A percentile compares a stretch with the other conserved stretches of the same genome.
These are phyloP conservation scores for Drosophila parabipectinata DNA, from an alignment of 1,140 invertebrate genomes.

Conservation along the genomic window DNA sequence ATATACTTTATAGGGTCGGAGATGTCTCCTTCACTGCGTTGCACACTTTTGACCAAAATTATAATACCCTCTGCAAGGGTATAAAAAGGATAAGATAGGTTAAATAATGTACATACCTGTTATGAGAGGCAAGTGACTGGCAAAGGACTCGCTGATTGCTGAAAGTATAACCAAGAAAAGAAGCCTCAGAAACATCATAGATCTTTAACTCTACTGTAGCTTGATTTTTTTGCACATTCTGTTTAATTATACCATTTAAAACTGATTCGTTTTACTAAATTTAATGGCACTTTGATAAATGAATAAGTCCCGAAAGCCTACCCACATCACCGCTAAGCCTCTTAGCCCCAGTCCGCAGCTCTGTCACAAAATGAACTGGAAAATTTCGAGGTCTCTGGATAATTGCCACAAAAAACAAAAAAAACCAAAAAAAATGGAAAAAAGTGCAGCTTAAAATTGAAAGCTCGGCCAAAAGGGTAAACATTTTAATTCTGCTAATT, in stretches of 20 bases:
- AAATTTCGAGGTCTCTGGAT: slow-evolving; percentile 16
- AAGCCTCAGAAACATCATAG: no score
- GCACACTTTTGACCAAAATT: no score
- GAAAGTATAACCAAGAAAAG: background rate
- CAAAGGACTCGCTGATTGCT: background rate
- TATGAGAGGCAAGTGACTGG: background rate
- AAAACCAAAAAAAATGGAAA: background rate
- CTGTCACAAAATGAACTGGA: slow-evolving; percentile 40
- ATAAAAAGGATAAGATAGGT: no score
- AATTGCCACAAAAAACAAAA: slow-evolving; percentile 29
- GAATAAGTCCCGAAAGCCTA: slow-evolving; percentile 21
- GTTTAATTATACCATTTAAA: background rate
- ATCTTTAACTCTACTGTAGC: background rate
- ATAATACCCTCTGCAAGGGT: no score
- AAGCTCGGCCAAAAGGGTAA: slow-evolving; percentile 8
- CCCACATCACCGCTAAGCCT: slow-evolving; percentile 46
- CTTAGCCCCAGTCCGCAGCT: slow-evolving; percentile 19
- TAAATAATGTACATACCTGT: background rate
- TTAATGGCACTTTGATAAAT: slow-evolving; percentile 19
- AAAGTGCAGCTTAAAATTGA: slow-evolving; percentile 19
- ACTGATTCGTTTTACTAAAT: background rate
- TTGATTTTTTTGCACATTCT: background rate
- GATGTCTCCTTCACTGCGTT: no score
- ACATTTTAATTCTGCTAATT: slow-evolving; percentile 56
- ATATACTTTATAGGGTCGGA: no score